Evolutionary conservation across 2,888 invertebrate species (phyloP), one percentile per base, ranked within the genome.

Genomic region (Eurytoma californica): DNA sequence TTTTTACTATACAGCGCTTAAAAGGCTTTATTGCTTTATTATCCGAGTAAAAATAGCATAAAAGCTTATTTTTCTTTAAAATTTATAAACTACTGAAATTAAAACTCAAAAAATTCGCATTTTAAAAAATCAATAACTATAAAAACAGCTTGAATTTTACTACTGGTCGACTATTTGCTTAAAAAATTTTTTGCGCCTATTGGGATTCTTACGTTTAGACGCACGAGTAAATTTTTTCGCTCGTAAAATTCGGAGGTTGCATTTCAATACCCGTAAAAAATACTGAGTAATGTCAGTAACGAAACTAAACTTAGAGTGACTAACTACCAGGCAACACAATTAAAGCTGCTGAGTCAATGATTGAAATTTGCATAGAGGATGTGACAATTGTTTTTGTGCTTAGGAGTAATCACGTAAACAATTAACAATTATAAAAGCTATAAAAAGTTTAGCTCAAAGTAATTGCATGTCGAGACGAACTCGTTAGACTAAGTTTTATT

Each of bases 191-290:
- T 65, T 77, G 57, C 24, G 67, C 67, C 60, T 78, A 78, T 73
- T 73, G 55, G 73, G 47, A 77, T 30, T 61, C 49, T 67, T 68
- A 49, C 30, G 28, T 78, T 78, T 28, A 28, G 1, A 47, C 55
- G 30, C 57, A 55, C 47, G n/a, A 68, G 20, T 51, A 68, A 72
- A 67, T 72, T 63, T 18, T 69, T 65, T 66, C 39, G 39, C 39
- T 39, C 39, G 39, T 39, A 39, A 39, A 39, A 39, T 39, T 39
- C 7, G 39, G 16, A 70, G 5, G 16, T 70, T 65, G 70, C 53
- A 68, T 73, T 55, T 63, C 58, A 80, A 69, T 73, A 69, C 65
- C 57, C 60, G 28, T 69, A 76, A 68, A 65, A 76, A 70, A 24
- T 60, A 74, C 47, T 24, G 53, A 73, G 13, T 60, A 5, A 79